Evolutionary conservation across 2,888 invertebrate species (phyloP), one percentile per base, ranked within the genome.

Genomic region (Eupithecia pulchellata): DNA sequence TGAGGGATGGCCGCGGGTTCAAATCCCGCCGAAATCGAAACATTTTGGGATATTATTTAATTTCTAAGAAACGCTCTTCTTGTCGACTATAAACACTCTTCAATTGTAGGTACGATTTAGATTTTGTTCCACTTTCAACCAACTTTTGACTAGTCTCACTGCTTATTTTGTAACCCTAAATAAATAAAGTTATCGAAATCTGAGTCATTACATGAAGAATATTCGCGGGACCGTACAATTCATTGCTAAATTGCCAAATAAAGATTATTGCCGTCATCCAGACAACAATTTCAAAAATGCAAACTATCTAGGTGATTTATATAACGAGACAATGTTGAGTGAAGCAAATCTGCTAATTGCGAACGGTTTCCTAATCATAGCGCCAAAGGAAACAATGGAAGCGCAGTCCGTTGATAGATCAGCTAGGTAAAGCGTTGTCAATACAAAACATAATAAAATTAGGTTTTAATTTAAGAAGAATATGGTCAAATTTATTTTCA

Each of bases 331-430:
- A 9, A 47, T 47, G 20, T 25, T 52, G 25, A 13, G 25, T 20
- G 25, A 52, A 52, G 25, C 13, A 1, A 52, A 52, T 25, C 13
- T 13, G 25, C 52, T 25, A 52, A 52, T 52, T 52, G 25, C 52
- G 20, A 25, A 52, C 52, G 52, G 52, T 52, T 52, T 52, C 25
- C 4, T 52, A 52, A 52, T 52, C 52, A 52, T 52, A 52, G 52
- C 52, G 52, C 25, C 52, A 52, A 52, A 25, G 13, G 13, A 52
- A 25, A 52, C 52, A 52, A 52, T 52, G 52, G 25, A 52, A 13
- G 11, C 25, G 3, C 13, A 52, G 52, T 52, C 20, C 52, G 25
- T 52, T 11, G 25, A 25, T 13, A 13, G 25, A 52, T 52, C 52
- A 52, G 52, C 52, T 25, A 52, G 20, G 52, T 25, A 20, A n/a